Conservation (phyloP, 2,888 invertebrate genomes). For the Hybos culiciformis region DNA sequence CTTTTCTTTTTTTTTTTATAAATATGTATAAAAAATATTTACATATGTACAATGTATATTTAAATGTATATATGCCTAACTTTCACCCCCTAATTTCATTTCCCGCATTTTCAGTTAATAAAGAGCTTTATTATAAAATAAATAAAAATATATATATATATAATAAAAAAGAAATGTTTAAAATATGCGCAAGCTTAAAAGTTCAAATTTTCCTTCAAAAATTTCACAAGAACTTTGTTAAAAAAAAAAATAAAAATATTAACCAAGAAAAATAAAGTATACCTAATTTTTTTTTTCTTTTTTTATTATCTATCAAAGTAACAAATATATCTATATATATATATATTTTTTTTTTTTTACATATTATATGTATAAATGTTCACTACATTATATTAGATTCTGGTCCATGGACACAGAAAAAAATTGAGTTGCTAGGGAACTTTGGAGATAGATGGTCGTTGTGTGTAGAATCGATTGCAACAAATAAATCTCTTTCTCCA, state of each 20-base stretch:
- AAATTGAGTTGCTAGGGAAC: conserved; percentile 34
- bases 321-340: not conserved
- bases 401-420: conserved; percentile 32
- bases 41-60: too few species aligned
- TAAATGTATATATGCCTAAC: too few species aligned
- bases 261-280: not conserved
- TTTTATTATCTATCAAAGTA: not conserved
- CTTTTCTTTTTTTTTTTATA: too few species aligned
- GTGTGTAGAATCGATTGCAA: too few species aligned
- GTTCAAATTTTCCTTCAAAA: not conserved
- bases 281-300: not conserved
- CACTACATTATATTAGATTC: conserved; percentile 7
- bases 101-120: too few species aligned
- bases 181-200: not conserved
- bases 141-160: too few species aligned
- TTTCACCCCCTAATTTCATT: too few species aligned
- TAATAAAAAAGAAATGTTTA: not conserved
- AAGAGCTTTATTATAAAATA: too few species aligned
- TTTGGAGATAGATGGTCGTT: conserved; percentile 30
- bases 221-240: not conserved
- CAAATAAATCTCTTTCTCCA: too few species aligned
- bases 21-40: too few species aligned
- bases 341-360: not conserved
- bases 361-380: not conserved
- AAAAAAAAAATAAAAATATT: not conserved